Evolutionary conservation across 2,888 invertebrate genomes (phyloP), one percentile per base, ranked within the genome.

Genomic region (Hoplodrina blanda): DNA sequence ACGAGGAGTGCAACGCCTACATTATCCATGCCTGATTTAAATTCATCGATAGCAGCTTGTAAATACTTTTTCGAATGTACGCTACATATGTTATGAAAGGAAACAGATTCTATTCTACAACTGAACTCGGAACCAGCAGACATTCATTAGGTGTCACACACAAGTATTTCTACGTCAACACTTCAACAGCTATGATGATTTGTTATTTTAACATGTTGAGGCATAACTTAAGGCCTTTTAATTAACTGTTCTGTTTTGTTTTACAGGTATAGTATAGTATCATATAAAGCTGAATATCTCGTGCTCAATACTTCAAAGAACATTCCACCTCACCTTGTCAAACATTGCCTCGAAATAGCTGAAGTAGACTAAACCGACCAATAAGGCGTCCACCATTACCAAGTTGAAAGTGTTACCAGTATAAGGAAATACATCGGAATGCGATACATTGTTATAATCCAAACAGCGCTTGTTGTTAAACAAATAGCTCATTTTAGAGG

Each of bases 401-500:
- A 44, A 72, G 62, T 69, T 62, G 69, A 69, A 74, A 81, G 69
- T 78, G 68, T 73, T 80, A 70, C 78, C 60, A 71, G 71, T 76
- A 41, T 41, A 69, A 75, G 73, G 73, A 78, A 82, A 76, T 82
- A 79, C 87, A 85, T 81, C 68, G 90, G 89, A 90, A 93, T 90
- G 88, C 87, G 86, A 88, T 89, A 93, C 91, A 88, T 86, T 92
- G 93, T 93, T 90, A 85, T 87, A 91, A 88, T 86, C 85, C 87
- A 91, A 92, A 91, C 92, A 89, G 85, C 84, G 78, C 89, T 90
- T 94, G 92, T 93, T 93, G 90, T 91, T 89, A 90, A 93, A 92
- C 90, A 93, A 92, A 93, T 89, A 89, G 88, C 91, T 90, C 89
- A 90, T 91, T 93, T 93, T 90, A 92, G 91, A 90, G 88, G 94